A percentile compares a stretch with the other conserved stretches of the same genome.
phyloP scores from a whole-genome alignment of 2,113 vertebrate species.

The Seriola aureovittata region DNA sequence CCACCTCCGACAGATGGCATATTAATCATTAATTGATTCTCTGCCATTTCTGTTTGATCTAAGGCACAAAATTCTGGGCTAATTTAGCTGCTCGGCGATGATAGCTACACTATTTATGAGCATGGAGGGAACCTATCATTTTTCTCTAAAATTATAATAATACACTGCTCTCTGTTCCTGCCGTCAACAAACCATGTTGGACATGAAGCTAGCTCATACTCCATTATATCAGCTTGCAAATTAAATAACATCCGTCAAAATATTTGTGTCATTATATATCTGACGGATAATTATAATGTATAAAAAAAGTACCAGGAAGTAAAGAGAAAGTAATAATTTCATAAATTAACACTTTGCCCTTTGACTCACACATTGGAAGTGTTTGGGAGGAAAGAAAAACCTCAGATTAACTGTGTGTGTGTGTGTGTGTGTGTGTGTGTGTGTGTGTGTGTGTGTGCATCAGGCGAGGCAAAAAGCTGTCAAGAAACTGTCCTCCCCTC shows the following conservation, averaged over 20 bases:
- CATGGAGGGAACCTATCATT: constrained; percentile 64
- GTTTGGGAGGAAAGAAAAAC: constrained; percentile 48
- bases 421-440: not conserved
- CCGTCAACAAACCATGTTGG: constrained; percentile 58
- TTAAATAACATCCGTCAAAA: constrained; percentile 65
- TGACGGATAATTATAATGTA: constrained; percentile 63
- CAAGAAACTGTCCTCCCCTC: constrained; percentile 44
- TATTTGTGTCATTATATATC: constrained; percentile 60
- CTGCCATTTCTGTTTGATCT: constrained; percentile 75
- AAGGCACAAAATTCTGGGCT: constrained; percentile 56
- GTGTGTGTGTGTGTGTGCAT: constrained; percentile 17
- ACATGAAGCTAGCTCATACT: constrained; percentile 49
- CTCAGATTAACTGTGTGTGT: constrained; percentile 27
- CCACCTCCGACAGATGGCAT: constrained; percentile 77
- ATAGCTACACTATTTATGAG: constrained; percentile 72
- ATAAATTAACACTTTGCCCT: constrained; percentile 58
- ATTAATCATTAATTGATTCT: constrained; percentile 85
- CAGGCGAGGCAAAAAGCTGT: constrained; percentile 57
- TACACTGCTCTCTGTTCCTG: constrained; percentile 50
- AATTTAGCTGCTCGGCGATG: constrained; percentile 63
- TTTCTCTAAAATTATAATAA: constrained; percentile 71
- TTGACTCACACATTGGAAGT: constrained; percentile 64
- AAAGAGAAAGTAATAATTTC: constrained; percentile 64
- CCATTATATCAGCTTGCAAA: constrained; percentile 60
- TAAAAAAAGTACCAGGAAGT: constrained; percentile 51